These are phyloP conservation scores for Cricetomys ansorgei DNA, from an alignment of 2,113 vertebrate species.

Conservation along the genomic window DNA sequence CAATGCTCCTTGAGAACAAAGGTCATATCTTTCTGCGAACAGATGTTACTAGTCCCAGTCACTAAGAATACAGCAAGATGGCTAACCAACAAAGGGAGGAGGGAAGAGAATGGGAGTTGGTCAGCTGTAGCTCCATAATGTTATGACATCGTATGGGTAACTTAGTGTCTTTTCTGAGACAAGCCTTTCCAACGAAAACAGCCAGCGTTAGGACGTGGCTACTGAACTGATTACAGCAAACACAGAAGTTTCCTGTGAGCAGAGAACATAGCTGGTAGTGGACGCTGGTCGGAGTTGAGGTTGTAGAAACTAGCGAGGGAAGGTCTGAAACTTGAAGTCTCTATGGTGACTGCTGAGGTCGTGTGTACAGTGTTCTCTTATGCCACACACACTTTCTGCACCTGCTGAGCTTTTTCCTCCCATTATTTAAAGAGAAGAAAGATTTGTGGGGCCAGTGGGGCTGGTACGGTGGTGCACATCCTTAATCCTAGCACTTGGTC, in stretches of 20 bases:
- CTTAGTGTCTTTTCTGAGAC: background rate
- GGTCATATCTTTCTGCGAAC: background rate
- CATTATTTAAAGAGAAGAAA: background rate
- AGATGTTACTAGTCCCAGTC: fast-evolving
- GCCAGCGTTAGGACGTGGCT: background rate
- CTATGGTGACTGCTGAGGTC: background rate
- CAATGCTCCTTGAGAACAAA: background rate
- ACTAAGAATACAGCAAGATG: background rate
- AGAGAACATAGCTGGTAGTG: background rate
- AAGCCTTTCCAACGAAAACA: background rate
- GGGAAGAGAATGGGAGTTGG: background rate
- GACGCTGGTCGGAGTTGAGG: background rate
- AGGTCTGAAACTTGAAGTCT: background rate
- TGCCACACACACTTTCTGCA: background rate
- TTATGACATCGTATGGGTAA: background rate
- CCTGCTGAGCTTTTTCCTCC: background rate
- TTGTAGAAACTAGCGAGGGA: background rate
- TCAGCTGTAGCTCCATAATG: background rate
- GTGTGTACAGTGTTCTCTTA: background rate
- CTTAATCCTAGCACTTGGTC: background rate
- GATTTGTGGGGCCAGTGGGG: background rate
- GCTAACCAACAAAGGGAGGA: background rate
- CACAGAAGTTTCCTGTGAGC: background rate
- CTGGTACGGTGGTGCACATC: background rate
- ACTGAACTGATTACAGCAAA: fast-evolving